Evolutionary conservation across 2,888 invertebrate genomes (phyloP).

Genomic region (Marasmarcha lunaedactyla): DNA sequence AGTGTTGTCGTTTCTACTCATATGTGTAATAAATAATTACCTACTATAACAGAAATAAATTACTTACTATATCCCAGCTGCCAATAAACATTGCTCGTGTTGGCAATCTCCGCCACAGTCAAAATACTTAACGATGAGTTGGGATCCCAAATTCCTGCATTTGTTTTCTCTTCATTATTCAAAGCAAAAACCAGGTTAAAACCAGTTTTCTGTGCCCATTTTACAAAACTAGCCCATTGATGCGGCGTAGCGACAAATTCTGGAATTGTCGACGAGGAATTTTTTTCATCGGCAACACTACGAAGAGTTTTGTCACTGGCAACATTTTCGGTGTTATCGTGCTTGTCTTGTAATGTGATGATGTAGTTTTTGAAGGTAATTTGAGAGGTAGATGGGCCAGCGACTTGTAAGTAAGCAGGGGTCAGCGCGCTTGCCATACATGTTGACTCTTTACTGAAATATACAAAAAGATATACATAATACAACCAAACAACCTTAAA

Average conservation of each 20-base stretch:
- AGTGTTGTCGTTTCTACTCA: too few species aligned
- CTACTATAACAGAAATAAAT: conserved; percentile 20
- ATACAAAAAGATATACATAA: too few species aligned
- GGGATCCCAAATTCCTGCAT: conserved; percentile 75
- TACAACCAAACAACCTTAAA: background rate
- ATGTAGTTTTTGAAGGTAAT: conserved; percentile 48
- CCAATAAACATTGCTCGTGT: conserved; percentile 76
- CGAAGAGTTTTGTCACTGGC: background rate
- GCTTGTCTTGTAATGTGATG: conserved; percentile 16
- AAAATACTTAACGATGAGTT: conserved; percentile 75
- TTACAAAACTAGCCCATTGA: conserved; percentile 43
- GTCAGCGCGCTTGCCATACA: conserved; percentile 76
- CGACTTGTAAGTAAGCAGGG: conserved; percentile 80
- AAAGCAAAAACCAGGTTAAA: conserved; percentile 78
- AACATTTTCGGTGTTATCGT: too few species aligned
- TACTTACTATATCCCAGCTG: conserved; percentile 78
- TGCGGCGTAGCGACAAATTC: conserved; percentile 26
- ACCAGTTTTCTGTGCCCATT: conserved; percentile 68
- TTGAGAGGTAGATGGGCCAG: conserved; percentile 74
- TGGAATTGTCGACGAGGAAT: conserved; percentile 3
- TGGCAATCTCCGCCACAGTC: conserved; percentile 74
- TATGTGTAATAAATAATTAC: too few species aligned
- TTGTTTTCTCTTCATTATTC: conserved; percentile 65
- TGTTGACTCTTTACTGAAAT: conserved; percentile 62
- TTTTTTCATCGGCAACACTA: conserved; percentile 1